A percentile compares a stretch with the other conserved stretches of the same genome.
phyloP scores from a whole-genome alignment of 2,888 invertebrate genomes.

The Habrosyne pyritoides region DNA sequence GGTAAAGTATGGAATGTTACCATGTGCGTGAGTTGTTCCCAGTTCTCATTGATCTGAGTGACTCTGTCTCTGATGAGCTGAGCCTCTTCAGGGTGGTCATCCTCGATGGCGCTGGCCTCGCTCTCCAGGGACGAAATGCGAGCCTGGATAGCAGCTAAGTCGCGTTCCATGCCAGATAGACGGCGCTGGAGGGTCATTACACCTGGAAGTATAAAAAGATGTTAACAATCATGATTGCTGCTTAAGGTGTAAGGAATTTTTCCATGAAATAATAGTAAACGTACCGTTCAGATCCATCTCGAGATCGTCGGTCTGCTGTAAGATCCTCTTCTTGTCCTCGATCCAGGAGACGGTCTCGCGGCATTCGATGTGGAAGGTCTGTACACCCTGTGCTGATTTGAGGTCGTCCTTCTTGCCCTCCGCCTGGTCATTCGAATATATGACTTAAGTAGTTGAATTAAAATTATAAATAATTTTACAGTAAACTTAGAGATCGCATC shows the following conservation, averaged over 20 bases:
- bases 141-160: slow-evolving; percentile 99
- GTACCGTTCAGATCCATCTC: slow-evolving; percentile 97
- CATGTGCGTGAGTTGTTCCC: slow-evolving; percentile 98
- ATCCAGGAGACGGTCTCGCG: slow-evolving; percentile 99
- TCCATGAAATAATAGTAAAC: not conserved
- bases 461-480: no score
- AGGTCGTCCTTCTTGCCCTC: slow-evolving; percentile 98
- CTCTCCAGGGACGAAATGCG: slow-evolving; percentile 96
- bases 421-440: slow-evolving; percentile 77
- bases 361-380: slow-evolving; percentile 99
- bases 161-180: slow-evolving; percentile 99
- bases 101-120: slow-evolving; percentile 96
- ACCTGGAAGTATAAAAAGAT: slow-evolving; percentile 59
- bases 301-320: slow-evolving; percentile 98
- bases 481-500: no score
- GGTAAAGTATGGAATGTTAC: slow-evolving; percentile 59
- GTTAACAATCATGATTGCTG: not conserved
- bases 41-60: slow-evolving; percentile 94
- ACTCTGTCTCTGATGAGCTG: slow-evolving; percentile 95
- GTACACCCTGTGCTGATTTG: slow-evolving; percentile 97
- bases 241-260: not conserved
- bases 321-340: slow-evolving; percentile 98
- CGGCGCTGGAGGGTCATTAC: slow-evolving; percentile 99
- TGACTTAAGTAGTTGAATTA: not conserved
- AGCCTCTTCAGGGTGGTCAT: slow-evolving; percentile 97